Evolutionary conservation across 2,888 invertebrate species (phyloP).

Genomic region (Coleophora deauratella): DNA sequence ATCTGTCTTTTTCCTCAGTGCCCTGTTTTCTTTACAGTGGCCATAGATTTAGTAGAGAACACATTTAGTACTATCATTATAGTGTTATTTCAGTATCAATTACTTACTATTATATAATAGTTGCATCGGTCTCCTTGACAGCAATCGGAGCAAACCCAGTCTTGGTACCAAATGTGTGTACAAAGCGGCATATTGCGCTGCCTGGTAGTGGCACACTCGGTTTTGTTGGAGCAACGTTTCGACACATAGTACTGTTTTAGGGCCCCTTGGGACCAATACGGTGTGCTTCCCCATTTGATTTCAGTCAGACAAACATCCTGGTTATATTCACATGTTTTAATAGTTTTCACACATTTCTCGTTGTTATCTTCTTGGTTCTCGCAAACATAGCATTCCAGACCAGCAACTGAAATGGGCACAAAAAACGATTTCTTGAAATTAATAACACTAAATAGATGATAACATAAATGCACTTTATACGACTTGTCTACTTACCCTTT

Average conservation of each 20-base stretch:
- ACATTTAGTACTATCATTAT: not conserved
- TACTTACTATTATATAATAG: conserved; percentile 94
- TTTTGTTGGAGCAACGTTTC: conserved; percentile 89
- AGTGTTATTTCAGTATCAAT: not conserved
- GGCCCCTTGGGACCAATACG: conserved; percentile 95
- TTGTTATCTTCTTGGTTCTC: conserved; percentile 92
- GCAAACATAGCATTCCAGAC: conserved; percentile 96
- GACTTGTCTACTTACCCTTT: conserved; percentile 3
- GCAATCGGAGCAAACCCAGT: conserved; percentile 97
- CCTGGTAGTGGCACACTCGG: conserved; percentile 82
- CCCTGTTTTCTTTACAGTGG: no score
- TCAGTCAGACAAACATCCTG: conserved; percentile 92
- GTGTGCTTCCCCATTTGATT: conserved; percentile 96
- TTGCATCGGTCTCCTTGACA: conserved; percentile 97
- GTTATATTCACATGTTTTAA: conserved; percentile 90
- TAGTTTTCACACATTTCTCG: conserved; percentile 94
- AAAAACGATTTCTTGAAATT: not conserved
- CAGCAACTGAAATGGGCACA: conserved; percentile 61
- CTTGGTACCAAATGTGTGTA: conserved; percentile 95
- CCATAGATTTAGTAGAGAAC: no score
- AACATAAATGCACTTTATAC: not conserved
- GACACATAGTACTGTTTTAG: conserved; percentile 95
- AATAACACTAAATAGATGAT: not conserved
- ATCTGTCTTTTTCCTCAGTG: no score
- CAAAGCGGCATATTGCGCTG: conserved; percentile 84